These are phyloP conservation scores for Anomalospiza imberbis DNA, from an alignment of 2,797 vertebrate genomes.

Conservation along the genomic window DNA sequence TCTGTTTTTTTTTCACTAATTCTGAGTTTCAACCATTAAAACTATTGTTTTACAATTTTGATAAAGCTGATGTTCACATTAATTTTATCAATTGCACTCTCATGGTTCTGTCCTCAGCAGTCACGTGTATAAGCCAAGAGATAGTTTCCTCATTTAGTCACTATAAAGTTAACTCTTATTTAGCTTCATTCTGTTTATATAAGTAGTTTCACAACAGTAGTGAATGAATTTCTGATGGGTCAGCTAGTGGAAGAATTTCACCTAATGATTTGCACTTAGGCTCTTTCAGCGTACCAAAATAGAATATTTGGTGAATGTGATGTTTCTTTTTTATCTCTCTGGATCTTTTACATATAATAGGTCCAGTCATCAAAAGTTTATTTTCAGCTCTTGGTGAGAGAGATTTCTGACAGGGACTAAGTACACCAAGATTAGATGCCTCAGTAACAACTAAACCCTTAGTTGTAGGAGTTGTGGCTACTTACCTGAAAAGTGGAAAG, in stretches of 20 bases:
- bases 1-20: not conserved
- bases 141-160: not conserved
- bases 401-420: not conserved
- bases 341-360: not conserved
- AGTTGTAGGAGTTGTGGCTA: not conserved
- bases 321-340: not conserved
- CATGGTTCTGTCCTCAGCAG: not conserved
- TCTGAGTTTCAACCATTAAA: not conserved
- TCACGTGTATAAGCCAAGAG: rapidly evolving
- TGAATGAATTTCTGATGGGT: not conserved
- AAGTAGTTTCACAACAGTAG: not conserved
- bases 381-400: not conserved
- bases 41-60: not conserved
- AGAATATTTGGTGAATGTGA: not conserved
- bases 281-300: not conserved
- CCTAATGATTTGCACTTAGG: not conserved
- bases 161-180: not conserved
- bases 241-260: not conserved
- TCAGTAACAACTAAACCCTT: not conserved
- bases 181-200: not conserved
- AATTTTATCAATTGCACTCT: not conserved
- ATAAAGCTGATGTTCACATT: not conserved
- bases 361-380: not conserved
- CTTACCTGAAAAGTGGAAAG: not conserved
- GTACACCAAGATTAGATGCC: not conserved